Conservation (phyloP, 2,888 invertebrate species). For the Tetragonula carbonaria region DNA sequence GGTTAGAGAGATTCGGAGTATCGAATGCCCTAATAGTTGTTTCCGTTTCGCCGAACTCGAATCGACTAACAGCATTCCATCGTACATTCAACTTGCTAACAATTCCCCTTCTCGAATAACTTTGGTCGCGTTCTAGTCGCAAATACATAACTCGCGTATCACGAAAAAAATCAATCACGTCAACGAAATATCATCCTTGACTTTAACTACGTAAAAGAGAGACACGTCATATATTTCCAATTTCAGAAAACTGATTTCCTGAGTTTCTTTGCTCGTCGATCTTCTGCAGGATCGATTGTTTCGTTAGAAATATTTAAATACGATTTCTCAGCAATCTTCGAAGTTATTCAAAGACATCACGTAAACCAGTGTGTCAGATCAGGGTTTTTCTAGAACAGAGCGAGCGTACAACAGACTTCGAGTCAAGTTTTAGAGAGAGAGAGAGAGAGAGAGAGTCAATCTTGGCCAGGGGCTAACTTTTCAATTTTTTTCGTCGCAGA, state of each 20-base stretch:
- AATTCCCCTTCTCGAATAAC: not conserved
- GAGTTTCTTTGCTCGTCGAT: too few species aligned
- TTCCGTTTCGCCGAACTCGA: not conserved
- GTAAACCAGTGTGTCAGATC: too few species aligned
- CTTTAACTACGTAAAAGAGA: not conserved
- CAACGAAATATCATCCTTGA: not conserved
- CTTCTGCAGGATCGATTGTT: too few species aligned
- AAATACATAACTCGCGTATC: not conserved
- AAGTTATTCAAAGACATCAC: too few species aligned
- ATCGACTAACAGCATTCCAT: conserved; percentile 4
- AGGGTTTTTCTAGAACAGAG: too few species aligned
- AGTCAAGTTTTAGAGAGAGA: not conserved
- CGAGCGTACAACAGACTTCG: too few species aligned
- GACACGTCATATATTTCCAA: not conserved
- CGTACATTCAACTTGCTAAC: conserved; percentile 11
- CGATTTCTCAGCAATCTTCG: too few species aligned
- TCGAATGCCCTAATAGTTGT: conserved; percentile 5
- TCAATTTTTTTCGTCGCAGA: conserved; percentile 72
- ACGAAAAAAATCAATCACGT: not conserved
- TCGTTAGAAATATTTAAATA: too few species aligned
- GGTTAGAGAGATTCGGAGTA: not conserved
- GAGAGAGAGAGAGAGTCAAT: conserved; percentile 56
- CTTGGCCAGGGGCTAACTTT: conserved; percentile 72
- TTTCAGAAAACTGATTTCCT: too few species aligned
- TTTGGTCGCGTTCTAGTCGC: not conserved